Evolutionary conservation across 2,797 vertebrate genomes (phyloP).

Genomic region (Spondyliosoma cantharus): DNA sequence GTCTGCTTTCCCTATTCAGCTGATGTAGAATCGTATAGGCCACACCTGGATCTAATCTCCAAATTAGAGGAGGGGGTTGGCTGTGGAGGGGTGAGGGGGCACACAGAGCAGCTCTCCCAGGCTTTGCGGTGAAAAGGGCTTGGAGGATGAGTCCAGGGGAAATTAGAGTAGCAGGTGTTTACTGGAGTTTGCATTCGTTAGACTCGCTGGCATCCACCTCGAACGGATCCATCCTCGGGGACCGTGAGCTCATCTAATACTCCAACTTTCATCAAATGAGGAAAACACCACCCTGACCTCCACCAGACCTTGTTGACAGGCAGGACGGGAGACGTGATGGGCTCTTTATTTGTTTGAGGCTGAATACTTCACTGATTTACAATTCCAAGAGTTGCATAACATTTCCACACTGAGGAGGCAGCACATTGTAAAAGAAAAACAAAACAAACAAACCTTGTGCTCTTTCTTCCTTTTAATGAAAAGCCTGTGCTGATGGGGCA

Average conservation of each 20-base stretch:
- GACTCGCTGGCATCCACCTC: slow-evolving; percentile 46
- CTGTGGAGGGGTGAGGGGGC: slow-evolving; percentile 30
- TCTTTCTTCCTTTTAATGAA: slow-evolving; percentile 58
- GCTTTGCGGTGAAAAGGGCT: slow-evolving; percentile 41
- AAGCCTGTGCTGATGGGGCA: slow-evolving; percentile 28
- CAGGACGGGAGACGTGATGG: slow-evolving; percentile 19
- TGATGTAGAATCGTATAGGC: slow-evolving; percentile 50
- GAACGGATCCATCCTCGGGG: slow-evolving; percentile 57
- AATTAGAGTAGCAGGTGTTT: slow-evolving; percentile 70
- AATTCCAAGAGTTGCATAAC: slow-evolving; percentile 55
- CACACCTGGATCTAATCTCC: slow-evolving; percentile 76
- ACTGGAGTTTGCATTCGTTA: slow-evolving; percentile 43
- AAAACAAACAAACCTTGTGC: slow-evolving; percentile 33
- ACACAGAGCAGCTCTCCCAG: slow-evolving; percentile 35
- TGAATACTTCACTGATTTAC: slow-evolving; percentile 50
- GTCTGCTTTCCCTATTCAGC: slow-evolving; percentile 60
- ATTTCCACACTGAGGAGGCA: slow-evolving; percentile 53
- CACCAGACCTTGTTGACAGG: slow-evolving; percentile 48
- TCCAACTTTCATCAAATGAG: slow-evolving; percentile 41
- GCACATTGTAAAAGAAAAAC: slow-evolving; percentile 42
- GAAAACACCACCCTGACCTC: slow-evolving; percentile 56
- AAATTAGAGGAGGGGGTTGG: slow-evolving; percentile 38
- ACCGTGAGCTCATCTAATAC: slow-evolving; percentile 66
- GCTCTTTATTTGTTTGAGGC: slow-evolving; percentile 40
- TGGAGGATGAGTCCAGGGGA: slow-evolving; percentile 44